Base-by-base conservation (phyloP, 23 tunicate genomes). In the Ciona savignyi region DNA sequence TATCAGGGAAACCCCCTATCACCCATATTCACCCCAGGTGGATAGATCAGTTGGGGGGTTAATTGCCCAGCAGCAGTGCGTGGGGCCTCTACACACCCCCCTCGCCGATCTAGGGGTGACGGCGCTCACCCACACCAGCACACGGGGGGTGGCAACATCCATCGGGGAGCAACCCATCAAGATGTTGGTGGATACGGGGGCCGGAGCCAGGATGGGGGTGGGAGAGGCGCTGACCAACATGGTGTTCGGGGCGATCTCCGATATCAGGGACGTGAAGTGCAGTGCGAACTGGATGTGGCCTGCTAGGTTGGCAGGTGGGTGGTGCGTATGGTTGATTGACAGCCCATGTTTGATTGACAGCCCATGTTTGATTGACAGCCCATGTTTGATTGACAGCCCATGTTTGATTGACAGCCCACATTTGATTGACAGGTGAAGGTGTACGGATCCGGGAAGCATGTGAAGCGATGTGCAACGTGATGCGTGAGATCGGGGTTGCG, bases 201-300 rank as follows among this genome's bases (percentile, higher is more conserved):
- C 67, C 22, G 96, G 96, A 23, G 96, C 96, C 23, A 70, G 96
- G 63, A 65, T 89, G 80, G 66, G 80, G 23, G 96, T 89, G 2
- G 96, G 86, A 25, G 96, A 89, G 69, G 77, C 89, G 0, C 30
- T 89, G 27, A 89, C 90, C 35, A 89, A 89, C 35, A 28, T 89
- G 63, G 85, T 89, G 68, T 83, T 89, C 56, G 96, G 90, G 4
- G 65, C 81, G 29, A 68, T 89, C 20, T 74, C 89, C 0, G 79
- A 70, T 56, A 77, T 89, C 31, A 26, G 74, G 24, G 96, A 89
- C 63, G 62, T 89, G 23, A 89, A 89, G 78, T 83, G 89, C 67
- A 89, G 96, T 70, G 96, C 90, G 32, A 89, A 89, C 75, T 89
- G 96, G 96, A 89, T 89, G 96, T 89, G 96, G 96, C 96, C 96